Percentiles rank a stretch among this genome's conserved stretches.
Conservation (phyloP, 37 sponge, comb jelly and placozoan genomes). For the Beroe forskalii region DNA sequence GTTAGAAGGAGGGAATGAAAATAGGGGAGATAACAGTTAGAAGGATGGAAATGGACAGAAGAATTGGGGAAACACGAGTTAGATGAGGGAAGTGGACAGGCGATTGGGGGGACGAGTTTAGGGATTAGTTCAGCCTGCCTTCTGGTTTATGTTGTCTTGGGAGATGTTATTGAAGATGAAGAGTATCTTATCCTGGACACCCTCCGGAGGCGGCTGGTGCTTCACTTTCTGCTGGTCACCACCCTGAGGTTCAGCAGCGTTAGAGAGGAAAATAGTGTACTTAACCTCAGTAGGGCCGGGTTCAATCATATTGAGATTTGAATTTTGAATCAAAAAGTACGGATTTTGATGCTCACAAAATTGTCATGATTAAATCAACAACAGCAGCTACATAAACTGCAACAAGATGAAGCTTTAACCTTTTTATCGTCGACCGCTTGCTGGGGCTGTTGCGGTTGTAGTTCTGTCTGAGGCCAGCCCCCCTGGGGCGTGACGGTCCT, state of each 20-base stretch:
- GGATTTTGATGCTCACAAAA: too few relatives aligned
- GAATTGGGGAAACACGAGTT: too few relatives aligned
- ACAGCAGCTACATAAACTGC: too few relatives aligned
- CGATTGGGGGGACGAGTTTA: too few relatives aligned
- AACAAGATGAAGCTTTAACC: too few relatives aligned
- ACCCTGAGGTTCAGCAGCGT: slow-evolving; percentile 64
- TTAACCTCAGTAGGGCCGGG: too few relatives aligned
- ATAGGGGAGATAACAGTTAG: background rate
- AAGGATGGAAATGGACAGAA: background rate
- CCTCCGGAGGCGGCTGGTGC: slow-evolving; percentile 77
- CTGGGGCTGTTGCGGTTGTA: background rate
- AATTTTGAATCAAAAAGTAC: too few relatives aligned
- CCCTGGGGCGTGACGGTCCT: slow-evolving; percentile 24
- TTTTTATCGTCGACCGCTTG: slow-evolving; percentile 24
- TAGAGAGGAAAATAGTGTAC: too few relatives aligned
- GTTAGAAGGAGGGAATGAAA: background rate
- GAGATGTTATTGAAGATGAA: slow-evolving; percentile 98
- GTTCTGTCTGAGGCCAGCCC: slow-evolving; percentile 6
- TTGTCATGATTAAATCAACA: too few relatives aligned
- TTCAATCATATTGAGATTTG: too few relatives aligned
- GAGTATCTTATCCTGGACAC: slow-evolving; percentile 82
- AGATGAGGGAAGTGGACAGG: too few relatives aligned
- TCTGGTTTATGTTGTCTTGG: slow-evolving; percentile 77
- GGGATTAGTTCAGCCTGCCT: too few relatives aligned
- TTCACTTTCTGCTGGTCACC: slow-evolving; percentile 72